A percentile compares a stretch with the other conserved stretches of the same genome.
Conservation (phyloP, 2,797 vertebrate species). For the Rhynchotus rufescens region DNA sequence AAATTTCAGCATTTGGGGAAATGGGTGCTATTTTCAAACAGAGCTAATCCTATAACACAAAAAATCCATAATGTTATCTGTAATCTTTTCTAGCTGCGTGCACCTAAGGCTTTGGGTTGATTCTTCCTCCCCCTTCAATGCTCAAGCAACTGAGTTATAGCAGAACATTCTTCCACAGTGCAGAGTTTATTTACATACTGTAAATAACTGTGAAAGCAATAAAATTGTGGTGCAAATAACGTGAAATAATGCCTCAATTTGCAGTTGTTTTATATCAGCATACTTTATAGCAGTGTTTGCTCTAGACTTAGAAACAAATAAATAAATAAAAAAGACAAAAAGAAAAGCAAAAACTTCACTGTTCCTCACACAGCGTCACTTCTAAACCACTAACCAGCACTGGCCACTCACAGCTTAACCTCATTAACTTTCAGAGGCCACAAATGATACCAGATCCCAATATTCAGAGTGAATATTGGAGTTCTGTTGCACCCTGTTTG, state of each 20-base stretch:
- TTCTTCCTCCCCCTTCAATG: neutral
- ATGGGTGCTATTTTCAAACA: constrained; percentile 52
- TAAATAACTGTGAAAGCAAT: constrained; percentile 70
- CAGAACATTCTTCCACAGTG: constrained; percentile 52
- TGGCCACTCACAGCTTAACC: neutral
- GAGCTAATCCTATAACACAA: constrained; percentile 54
- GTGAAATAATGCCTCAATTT: constrained; percentile 72
- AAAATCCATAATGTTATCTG: constrained; percentile 18
- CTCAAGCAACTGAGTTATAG: constrained; percentile 62
- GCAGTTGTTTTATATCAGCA: constrained; percentile 61
- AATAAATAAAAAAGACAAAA: constrained; percentile 44
- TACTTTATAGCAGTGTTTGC: constrained; percentile 66
- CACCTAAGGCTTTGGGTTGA: neutral
- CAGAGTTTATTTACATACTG: constrained; percentile 72
- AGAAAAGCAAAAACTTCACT: neutral
- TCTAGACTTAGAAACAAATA: neutral
- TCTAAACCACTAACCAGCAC: neutral
- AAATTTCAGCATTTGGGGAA: constrained; percentile 44
- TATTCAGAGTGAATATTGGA: accelerated
- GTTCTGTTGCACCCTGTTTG: neutral
- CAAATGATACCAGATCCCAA: neutral
- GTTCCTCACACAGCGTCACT: neutral
- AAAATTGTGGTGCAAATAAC: constrained; percentile 72
- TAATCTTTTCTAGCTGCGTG: constrained; percentile 33
- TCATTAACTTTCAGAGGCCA: neutral